Evolutionary conservation across 2,113 vertebrate species (phyloP).

Genomic region (Mus musculus): DNA sequence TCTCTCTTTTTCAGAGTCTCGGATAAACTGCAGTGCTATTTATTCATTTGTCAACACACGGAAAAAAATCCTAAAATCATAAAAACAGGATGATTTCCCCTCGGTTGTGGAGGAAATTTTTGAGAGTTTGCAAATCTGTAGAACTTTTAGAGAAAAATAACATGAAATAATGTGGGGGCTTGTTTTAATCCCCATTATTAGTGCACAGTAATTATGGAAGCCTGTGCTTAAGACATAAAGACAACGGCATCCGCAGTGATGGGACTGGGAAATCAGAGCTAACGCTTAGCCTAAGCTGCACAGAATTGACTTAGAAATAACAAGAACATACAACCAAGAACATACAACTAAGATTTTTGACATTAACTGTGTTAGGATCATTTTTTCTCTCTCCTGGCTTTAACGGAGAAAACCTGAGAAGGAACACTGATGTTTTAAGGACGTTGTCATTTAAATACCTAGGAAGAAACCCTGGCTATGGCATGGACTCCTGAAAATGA

Average conservation of each 20-base stretch:
- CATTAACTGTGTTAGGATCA: not conserved
- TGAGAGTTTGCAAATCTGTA: not conserved
- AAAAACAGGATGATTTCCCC: not conserved
- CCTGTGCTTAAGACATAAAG: not conserved
- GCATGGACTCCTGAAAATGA: not conserved
- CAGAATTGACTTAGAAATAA: not conserved
- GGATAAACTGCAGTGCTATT: not conserved
- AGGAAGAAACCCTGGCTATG: slow-evolving; percentile 1
- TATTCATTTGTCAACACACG: not conserved
- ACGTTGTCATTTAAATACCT: not conserved
- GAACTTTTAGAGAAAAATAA: not conserved
- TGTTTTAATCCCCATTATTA: not conserved
- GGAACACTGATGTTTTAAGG: slow-evolving; percentile 7
- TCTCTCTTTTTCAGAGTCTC: not conserved
- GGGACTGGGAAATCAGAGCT: not conserved
- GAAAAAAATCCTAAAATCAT: slow-evolving; percentile 25
- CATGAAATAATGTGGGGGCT: not conserved
- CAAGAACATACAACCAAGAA: not conserved
- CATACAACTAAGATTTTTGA: too few relatives aligned
- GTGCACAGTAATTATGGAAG: not conserved
- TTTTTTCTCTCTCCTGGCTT: not conserved
- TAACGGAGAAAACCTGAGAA: not conserved
- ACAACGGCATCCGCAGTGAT: not conserved
- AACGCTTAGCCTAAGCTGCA: not conserved
- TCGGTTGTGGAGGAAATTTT: not conserved